Evolutionary conservation across 2,797 vertebrate species (phyloP).

Genomic region (Emydoidea blandingii): DNA sequence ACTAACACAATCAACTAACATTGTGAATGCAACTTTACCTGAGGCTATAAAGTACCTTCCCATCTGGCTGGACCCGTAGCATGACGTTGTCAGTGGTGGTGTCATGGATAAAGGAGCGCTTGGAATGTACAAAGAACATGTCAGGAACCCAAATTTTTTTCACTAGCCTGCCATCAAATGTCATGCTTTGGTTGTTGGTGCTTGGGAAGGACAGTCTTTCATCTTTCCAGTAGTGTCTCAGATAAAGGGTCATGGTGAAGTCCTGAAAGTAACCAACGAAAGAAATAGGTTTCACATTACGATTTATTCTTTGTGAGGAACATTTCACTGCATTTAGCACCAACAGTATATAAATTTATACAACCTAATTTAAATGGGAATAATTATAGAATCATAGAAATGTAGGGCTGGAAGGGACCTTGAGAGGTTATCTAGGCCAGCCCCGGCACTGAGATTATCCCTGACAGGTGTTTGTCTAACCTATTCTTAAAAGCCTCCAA

Average conservation of each 20-base stretch:
- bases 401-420: not conserved
- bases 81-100: constrained; percentile 98
- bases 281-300: constrained; percentile 14
- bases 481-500: not conserved
- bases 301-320: not conserved
- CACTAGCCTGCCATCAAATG: constrained; percentile 95
- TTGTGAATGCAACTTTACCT: constrained; percentile 81
- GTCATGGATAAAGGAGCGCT: constrained; percentile 97
- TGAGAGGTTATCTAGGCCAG: not conserved
- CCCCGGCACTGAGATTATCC: not conserved
- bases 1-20: not conserved
- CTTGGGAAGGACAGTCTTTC: constrained; percentile 95
- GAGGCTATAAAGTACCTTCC: constrained; percentile 97
- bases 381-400: not conserved
- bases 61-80: constrained; percentile 96
- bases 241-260: constrained; percentile 97
- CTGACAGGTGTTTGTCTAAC: not conserved
- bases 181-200: constrained; percentile 98
- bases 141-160: constrained; percentile 99
- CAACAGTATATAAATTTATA: not conserved
- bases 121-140: constrained; percentile 99
- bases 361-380: not conserved
- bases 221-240: constrained; percentile 98
- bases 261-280: constrained; percentile 83
- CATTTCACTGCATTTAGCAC: not conserved